Percentiles rank a stretch among this genome's conserved stretches.
Evolutionary conservation across 2,113 vertebrate species (phyloP).

Genomic region (Okapia johnstoni): DNA sequence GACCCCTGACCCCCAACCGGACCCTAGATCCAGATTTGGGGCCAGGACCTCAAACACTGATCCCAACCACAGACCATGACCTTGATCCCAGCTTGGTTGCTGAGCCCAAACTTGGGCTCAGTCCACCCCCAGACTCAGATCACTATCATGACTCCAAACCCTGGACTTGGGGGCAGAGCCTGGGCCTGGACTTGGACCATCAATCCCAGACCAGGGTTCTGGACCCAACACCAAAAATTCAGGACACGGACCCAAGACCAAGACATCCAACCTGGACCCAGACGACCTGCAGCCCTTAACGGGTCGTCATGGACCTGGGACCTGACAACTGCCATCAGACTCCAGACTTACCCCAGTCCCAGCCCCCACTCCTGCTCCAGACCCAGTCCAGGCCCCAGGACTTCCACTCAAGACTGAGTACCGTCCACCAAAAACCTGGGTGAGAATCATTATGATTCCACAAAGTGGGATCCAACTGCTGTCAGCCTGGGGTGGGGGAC

Average conservation of each 20-base stretch:
- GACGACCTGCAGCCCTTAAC: not conserved
- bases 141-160: not conserved
- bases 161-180: not conserved
- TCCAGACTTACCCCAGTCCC: not conserved
- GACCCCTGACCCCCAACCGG: not conserved
- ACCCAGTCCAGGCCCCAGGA: not conserved
- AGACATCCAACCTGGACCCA: not conserved
- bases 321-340: not conserved
- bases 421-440: not conserved
- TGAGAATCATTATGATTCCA: not conserved
- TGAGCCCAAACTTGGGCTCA: not conserved
- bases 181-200: not conserved
- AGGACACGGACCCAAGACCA: not conserved
- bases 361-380: not conserved
- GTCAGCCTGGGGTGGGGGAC: not conserved
- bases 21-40: not conserved
- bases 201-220: not conserved
- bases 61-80: not conserved
- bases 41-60: not conserved
- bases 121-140: not conserved
- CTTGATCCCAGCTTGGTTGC: not conserved
- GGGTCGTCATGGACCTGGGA: not conserved
- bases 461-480: not conserved
- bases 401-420: not conserved
- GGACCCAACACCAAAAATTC: not conserved